Percentiles rank a stretch among this genome's conserved stretches.
Evolutionary conservation across 2,888 invertebrate species (phyloP).

Genomic region (Aporophyla nigra): DNA sequence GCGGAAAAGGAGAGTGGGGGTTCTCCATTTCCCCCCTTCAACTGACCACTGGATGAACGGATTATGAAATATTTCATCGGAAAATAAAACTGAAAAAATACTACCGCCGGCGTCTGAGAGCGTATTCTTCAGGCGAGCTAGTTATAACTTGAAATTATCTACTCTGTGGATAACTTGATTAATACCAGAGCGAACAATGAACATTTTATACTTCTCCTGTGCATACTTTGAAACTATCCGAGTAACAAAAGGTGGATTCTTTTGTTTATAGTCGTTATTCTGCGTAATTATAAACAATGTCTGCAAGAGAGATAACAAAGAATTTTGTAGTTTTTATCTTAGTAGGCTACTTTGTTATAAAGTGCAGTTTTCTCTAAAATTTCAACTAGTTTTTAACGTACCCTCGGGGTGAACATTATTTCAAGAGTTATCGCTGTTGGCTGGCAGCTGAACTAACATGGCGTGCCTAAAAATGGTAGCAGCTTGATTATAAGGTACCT

Average conservation of each 20-base stretch:
- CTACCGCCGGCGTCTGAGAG: slow-evolving; percentile 64
- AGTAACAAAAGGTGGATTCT: slow-evolving; percentile 30
- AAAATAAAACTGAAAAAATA: slow-evolving; percentile 78
- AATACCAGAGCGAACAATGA: slow-evolving; percentile 48
- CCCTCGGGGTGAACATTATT: slow-evolving; percentile 15
- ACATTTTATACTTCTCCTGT: slow-evolving; percentile 44
- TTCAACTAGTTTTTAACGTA: slow-evolving; percentile 3
- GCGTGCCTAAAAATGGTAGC: background rate
- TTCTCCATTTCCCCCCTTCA: slow-evolving; percentile 66
- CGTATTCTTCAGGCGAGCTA: slow-evolving; percentile 64
- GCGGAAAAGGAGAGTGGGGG: slow-evolving; percentile 74
- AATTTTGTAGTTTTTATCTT: slow-evolving; percentile 24
- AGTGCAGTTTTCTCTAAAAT: slow-evolving; percentile 17
- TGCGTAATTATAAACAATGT: slow-evolving; percentile 26
- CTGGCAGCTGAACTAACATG: slow-evolving; percentile 18
- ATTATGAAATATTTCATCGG: slow-evolving; percentile 86
- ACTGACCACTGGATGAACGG: slow-evolving; percentile 85
- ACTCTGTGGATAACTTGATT: slow-evolving; percentile 51
- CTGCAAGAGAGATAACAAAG: slow-evolving; percentile 3
- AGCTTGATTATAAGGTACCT: slow-evolving; percentile 1
- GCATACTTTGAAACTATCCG: slow-evolving; percentile 53
- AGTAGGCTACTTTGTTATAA: slow-evolving; percentile 6
- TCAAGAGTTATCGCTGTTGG: slow-evolving; percentile 28
- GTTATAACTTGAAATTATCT: slow-evolving; percentile 69
- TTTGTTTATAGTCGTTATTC: slow-evolving; percentile 25